Evolutionary conservation across 1,140 invertebrate genomes (phyloP), one percentile per base, ranked within the genome.

Genomic region (Orchesella cincta): DNA sequence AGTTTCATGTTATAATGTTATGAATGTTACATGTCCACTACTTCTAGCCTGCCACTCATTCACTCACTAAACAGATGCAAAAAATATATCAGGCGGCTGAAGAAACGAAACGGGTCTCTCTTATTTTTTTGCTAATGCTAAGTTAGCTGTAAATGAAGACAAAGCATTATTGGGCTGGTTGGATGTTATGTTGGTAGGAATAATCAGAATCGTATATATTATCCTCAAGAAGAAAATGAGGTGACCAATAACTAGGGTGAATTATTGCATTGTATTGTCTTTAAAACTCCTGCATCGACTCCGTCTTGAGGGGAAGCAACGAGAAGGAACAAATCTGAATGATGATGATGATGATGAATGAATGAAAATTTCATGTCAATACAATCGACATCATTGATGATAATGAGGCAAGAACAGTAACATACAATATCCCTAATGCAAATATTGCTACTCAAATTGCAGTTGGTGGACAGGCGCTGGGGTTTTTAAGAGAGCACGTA

Each of bases 301-400:
- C 33, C 23, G 62, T 31, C 14, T 67, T 33, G 62, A 67, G 29
- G n/a, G 62, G 62, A 67, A 67, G 62, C 26, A 57, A 5, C 52
- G 52, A 57, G 52, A 23, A 26, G 52, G 12, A 57, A 57, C n/a
- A 57, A 57, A 57, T 67, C 8, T 67, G 62, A 33, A 67, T 67
- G 29, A 20, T 20, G 8, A 20, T 12, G 8, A 20, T 8, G 39
- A 46, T 67, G 62, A 67, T 67, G 62, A 67, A 67, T 67, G 62
- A 29, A 67, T 57, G 54, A 67, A 67, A 67, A 67, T 67, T 67
- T 67, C 62, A 33, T 67, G 62, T 67, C 62, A 67, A 33, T 67
- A 33, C 62, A 67, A 33, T 67, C 31, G 28, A 67, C 62, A 67
- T 67, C 5, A 33, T 67, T 67, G 62, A 67, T 33, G 62, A 29